Evolutionary conservation across 30 jellyfish, hydroid and myxozoan genomes (phyloP).

Genomic region (Cassiopea xamachana): DNA sequence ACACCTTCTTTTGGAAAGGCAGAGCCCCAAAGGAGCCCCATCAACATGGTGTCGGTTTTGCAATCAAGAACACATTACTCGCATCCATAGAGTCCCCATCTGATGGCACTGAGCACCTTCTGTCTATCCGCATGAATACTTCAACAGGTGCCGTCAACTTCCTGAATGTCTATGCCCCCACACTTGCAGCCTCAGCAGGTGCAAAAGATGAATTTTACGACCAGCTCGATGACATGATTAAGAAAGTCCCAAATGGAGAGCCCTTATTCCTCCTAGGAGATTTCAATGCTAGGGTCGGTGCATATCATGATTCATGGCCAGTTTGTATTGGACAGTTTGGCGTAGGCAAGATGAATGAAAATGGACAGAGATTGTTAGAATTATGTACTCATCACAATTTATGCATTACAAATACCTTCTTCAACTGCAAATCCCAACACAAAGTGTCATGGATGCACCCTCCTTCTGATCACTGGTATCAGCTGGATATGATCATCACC

Average conservation of each 20-base stretch:
- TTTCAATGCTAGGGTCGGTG: slow-evolving; percentile 30
- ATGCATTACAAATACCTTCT: slow-evolving; percentile 26
- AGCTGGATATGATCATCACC: slow-evolving; percentile 44
- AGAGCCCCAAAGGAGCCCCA: not conserved
- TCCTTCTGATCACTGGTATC: slow-evolving; percentile 58
- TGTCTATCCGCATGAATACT: slow-evolving; percentile 14
- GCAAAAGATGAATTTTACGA: not conserved
- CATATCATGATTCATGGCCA: not conserved
- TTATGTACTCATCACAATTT: slow-evolving; percentile 18
- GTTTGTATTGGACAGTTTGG: slow-evolving; percentile 29
- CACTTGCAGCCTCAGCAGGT: not conserved
- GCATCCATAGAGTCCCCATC: not conserved
- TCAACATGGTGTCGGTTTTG: slow-evolving; percentile 21
- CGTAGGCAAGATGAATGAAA: slow-evolving; percentile 13
- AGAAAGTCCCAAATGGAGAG: slow-evolving; percentile 13
- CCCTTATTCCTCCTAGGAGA: slow-evolving; percentile 26
- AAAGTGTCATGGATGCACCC: slow-evolving; percentile 48
- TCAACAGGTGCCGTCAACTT: slow-evolving; percentile 19
- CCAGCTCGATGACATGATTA: not conserved
- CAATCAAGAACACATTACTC: slow-evolving; percentile 5
- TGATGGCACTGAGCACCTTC: not conserved
- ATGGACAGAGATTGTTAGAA: slow-evolving; percentile 32
- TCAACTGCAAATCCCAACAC: slow-evolving; percentile 1
- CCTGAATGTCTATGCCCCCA: slow-evolving; percentile 35
- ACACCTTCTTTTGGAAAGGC: slow-evolving; percentile 46